Base-by-base conservation (phyloP, 2,113 vertebrate genomes). In the Crotalus viridis region DNA sequence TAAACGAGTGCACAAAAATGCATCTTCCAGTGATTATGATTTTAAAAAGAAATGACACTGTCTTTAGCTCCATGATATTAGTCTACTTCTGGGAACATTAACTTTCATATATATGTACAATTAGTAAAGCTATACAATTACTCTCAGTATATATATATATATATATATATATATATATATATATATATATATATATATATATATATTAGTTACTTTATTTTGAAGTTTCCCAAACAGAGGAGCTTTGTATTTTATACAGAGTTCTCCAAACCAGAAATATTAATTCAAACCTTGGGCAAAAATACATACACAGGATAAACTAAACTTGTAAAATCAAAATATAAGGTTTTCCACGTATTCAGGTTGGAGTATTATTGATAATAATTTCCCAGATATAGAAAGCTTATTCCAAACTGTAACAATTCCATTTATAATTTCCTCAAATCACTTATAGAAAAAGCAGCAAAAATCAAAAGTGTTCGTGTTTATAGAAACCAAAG, bases 291-390 rank as follows among this genome's bases (percentile, higher is more conserved):
- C 85, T 93, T 96, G 95, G 94, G 90, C 81, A 95, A 90, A 91
- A 94, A 96, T 94, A 93, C 96, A 94, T 93, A 94, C 94, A 93
- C 91, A 91, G 93, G 92, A 85, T 81, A 89, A 92, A 95, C 46
- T 94, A 92, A 96, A 96, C 93, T 94, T 91, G 95, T 88, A 95
- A 96, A 96, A 96, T 3, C 56, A 85, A 92, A 91, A 93, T 95
- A 92, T 56, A 97, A 96, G 93, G 94, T 92, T 97, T 96, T 95
- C 94, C 95, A 96, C 96, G 96, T 94, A 95, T 59, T 96, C 93
- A 57, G 87, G 94, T 3, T 96, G 95, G 95, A 96, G 96, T 46
- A 61, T 92, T 85, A 96, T 96, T 94, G 96, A 96, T 89, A 94
- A 92, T 92, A 93, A 95, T 96, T 94, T 96, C 96, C 93, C 95